Evolutionary conservation across 2,888 invertebrate genomes (phyloP).

Genomic region (Cataglyphis altisquamis): DNA sequence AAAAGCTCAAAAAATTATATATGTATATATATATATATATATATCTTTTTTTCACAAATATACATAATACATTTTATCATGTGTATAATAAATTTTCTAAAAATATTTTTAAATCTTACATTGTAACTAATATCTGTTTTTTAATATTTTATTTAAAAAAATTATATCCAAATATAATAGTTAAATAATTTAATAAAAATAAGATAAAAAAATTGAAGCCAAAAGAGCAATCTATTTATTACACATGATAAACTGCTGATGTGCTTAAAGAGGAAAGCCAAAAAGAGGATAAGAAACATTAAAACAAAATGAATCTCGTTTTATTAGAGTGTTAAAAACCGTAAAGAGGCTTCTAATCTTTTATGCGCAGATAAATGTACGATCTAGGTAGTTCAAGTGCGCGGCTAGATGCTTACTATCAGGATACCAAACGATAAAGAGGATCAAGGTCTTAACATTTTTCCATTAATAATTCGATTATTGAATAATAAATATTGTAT

Average conservation of each 20-base stretch:
- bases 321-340: constrained; percentile 75
- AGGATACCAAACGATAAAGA: constrained; percentile 76
- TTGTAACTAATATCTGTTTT: not conserved
- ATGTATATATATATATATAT: not conserved
- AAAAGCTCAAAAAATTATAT: not conserved
- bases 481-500: not conserved
- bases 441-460: constrained; percentile 62
- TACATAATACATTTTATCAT: not conserved
- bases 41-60: not conserved
- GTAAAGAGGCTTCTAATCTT: constrained; percentile 69
- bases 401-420: constrained; percentile 80
- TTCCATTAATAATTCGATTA: constrained; percentile 33
- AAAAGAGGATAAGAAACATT: constrained; percentile 74
- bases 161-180: not conserved
- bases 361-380: constrained; percentile 80
- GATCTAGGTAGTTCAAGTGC: constrained; percentile 82
- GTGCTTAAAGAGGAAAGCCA: constrained; percentile 58
- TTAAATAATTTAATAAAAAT: not conserved
- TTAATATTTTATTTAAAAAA: not conserved
- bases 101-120: constrained; percentile 3
- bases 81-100: not conserved
- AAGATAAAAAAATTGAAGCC: constrained; percentile 7
- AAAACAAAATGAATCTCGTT: constrained; percentile 78
- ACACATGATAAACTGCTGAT: not conserved
- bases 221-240: constrained; percentile 20